Conservation (phyloP, 2,888 invertebrate species). For the Atethmia centrago region DNA sequence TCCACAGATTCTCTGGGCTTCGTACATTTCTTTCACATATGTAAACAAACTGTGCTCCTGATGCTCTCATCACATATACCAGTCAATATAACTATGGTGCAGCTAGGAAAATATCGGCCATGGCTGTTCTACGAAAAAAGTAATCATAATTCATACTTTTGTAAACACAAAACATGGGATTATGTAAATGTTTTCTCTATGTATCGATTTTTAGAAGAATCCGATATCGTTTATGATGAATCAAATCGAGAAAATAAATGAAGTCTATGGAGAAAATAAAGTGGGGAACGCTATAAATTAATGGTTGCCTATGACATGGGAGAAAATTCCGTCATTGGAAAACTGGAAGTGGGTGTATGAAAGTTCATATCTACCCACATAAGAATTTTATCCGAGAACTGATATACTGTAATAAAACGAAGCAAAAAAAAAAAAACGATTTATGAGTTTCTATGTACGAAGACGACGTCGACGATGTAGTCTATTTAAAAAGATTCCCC, state of each 20-base stretch:
- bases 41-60: slow-evolving; percentile 58
- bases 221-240: background rate
- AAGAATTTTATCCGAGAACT: background rate
- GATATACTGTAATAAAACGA: slow-evolving; percentile 13
- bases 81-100: slow-evolving; percentile 44
- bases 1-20: slow-evolving; percentile 31
- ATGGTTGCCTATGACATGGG: background rate
- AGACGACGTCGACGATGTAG: slow-evolving; percentile 2
- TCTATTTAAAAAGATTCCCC: slow-evolving; percentile 54
- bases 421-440: slow-evolving; percentile 29
- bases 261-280: background rate
- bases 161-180: slow-evolving; percentile 6
- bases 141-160: slow-evolving; percentile 30
- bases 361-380: slow-evolving; percentile 6
- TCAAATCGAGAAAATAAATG: background rate
- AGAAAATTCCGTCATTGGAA: background rate
- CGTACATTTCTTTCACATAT: slow-evolving; percentile 49
- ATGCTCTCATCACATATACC: slow-evolving; percentile 45
- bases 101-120: slow-evolving; percentile 41
- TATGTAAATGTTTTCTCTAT: background rate
- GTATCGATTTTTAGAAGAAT: slow-evolving; percentile 11
- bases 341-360: slow-evolving; percentile 1
- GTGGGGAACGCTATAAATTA: background rate
- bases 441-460: slow-evolving; percentile 22
- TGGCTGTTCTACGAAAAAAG: slow-evolving; percentile 23